Evolutionary conservation across 2,797 vertebrate genomes (phyloP).

Genomic region (Anomalospiza imberbis): DNA sequence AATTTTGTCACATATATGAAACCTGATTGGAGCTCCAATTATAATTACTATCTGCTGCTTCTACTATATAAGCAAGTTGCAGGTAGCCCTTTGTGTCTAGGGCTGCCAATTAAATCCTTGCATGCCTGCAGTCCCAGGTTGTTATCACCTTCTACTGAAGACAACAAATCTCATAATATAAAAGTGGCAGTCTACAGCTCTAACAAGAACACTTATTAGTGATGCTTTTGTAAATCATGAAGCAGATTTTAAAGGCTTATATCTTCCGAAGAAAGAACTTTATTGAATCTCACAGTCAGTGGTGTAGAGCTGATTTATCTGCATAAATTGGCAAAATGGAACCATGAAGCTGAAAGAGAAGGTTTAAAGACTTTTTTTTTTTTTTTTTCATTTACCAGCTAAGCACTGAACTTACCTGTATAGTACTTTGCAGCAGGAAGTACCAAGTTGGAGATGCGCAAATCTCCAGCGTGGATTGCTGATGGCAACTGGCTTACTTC

Average conservation of each 20-base stretch:
- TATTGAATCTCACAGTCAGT: slow-evolving; percentile 1
- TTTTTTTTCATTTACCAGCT: not conserved
- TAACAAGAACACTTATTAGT: not conserved
- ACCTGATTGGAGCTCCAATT: not conserved
- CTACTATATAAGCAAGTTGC: not conserved
- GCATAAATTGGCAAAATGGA: not conserved
- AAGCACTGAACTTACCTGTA: not conserved
- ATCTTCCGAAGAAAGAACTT: not conserved
- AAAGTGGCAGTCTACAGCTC: not conserved
- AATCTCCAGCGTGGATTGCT: not conserved
- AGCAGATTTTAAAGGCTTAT: slow-evolving; percentile 2
- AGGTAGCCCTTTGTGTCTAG: not conserved
- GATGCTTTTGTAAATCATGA: slow-evolving; percentile 30
- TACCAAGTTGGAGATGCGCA: not conserved
- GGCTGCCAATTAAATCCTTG: slow-evolving; percentile 21
- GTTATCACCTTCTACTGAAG: not conserved
- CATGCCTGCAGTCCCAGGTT: not conserved
- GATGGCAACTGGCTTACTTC: not conserved
- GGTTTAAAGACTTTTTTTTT: not conserved
- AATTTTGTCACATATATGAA: not conserved
- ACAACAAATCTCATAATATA: not conserved
- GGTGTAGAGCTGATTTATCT: slow-evolving; percentile 3
- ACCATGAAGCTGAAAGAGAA: not conserved
- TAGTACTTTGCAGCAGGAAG: not conserved
- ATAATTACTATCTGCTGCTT: not conserved